Conservation (phyloP, 2,797 vertebrate species). For the Tapera naevia region DNA sequence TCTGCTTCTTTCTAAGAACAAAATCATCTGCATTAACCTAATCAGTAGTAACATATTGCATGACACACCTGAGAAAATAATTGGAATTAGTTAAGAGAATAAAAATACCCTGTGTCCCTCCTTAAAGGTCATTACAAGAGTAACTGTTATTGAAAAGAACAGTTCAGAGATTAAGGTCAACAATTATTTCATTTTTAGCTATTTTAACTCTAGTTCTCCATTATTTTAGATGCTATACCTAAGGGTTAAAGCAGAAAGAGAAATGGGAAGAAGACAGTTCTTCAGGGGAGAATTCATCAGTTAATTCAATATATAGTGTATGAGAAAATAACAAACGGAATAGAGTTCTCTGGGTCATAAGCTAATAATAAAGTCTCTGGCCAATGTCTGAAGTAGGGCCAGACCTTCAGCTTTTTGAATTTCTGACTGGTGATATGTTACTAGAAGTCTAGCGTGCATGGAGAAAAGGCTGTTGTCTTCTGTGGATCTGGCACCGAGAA, state of each 20-base stretch:
- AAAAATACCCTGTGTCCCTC: conserved; percentile 44
- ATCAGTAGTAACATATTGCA: conserved; percentile 36
- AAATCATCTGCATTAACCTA: conserved; percentile 2
- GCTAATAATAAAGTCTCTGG: conserved; percentile 13
- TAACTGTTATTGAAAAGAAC: conserved; percentile 47
- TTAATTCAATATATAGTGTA: neutral
- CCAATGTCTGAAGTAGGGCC: neutral
- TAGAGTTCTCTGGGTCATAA: neutral
- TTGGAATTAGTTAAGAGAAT: conserved; percentile 26
- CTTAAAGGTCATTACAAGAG: conserved; percentile 5
- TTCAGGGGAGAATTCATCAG: conserved; percentile 9
- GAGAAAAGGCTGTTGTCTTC: neutral
- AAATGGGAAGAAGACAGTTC: neutral
- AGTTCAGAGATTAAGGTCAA: conserved; percentile 44
- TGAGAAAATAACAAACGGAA: neutral
- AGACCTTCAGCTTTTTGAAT: neutral
- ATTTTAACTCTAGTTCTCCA: conserved; percentile 18
- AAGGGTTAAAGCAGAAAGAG: conserved; percentile 19
- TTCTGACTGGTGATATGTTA: neutral
- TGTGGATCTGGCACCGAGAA: neutral
- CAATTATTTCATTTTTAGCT: conserved; percentile 61
- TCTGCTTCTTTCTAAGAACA: conserved; percentile 13
- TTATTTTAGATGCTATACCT: conserved; percentile 12
- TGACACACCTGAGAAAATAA: conserved; percentile 8
- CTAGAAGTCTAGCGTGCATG: rapidly evolving